Evolutionary conservation across 2,797 vertebrate genomes (phyloP).

Genomic region (Artibeus jamaicensis): DNA sequence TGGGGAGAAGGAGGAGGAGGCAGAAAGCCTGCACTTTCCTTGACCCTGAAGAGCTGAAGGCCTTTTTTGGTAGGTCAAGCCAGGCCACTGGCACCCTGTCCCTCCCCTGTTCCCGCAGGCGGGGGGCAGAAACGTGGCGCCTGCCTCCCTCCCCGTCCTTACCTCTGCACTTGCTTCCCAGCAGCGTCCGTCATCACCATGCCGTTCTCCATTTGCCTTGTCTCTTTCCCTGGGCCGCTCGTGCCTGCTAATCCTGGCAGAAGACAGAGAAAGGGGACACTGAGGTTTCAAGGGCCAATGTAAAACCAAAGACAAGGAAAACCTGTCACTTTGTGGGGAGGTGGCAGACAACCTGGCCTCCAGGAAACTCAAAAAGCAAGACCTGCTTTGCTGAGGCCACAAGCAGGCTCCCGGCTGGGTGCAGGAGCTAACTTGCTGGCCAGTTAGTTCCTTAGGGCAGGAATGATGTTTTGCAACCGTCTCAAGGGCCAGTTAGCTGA

Average conservation of each 20-base stretch:
- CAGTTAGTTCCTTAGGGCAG: background rate
- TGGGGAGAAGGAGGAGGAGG: background rate
- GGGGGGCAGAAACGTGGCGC: fast-evolving
- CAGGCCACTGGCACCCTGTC: background rate
- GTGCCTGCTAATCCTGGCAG: conserved; percentile 71
- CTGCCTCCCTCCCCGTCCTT: background rate
- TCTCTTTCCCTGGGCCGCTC: conserved; percentile 75
- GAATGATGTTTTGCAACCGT: fast-evolving
- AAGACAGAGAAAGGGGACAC: background rate
- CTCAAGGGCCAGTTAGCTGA: fast-evolving
- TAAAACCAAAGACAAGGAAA: background rate
- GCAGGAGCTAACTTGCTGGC: background rate
- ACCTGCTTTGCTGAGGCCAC: background rate
- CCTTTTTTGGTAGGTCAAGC: background rate
- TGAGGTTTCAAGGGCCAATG: background rate
- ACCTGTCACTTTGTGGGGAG: background rate
- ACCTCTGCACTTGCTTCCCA: conserved; percentile 79
- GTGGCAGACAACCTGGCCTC: fast-evolving
- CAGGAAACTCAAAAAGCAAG: background rate
- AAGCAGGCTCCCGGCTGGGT: background rate
- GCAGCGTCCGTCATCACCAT: conserved; percentile 72
- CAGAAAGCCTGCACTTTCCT: background rate
- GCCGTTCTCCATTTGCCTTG: conserved; percentile 87
- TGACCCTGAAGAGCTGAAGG: background rate
- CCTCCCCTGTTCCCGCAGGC: background rate